Base-by-base conservation (phyloP, 2,797 vertebrate genomes). In the Aplochiton taeniatus region DNA sequence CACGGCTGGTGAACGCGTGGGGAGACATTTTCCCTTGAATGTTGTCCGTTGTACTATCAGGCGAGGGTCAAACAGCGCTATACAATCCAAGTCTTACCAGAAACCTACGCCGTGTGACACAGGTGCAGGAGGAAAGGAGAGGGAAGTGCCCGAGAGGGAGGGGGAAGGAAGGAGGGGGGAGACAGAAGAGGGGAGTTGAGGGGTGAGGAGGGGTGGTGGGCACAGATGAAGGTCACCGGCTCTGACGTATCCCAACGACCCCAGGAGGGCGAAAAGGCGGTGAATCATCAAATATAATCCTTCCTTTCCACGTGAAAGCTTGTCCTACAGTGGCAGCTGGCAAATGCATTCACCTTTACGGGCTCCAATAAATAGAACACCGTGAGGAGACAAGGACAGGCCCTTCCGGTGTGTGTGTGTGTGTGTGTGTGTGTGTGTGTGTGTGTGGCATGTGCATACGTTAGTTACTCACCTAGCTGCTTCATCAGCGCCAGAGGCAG, bases 401-500 rank as follows among this genome's bases (percentile, higher is more conserved):
- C 42, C 31, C 3, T 31, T 31, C 2, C 31, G 2, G 3, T 54
- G 52, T 8, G 11, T 54, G 52, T 54, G 52, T 20, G 9, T 42
- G 52, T 31, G 18, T 5, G n/a, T 11, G 52, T 18, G 11, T 53
- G 51, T n/a, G n/a, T n/a, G n/a, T n/a, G n/a, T n/a, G n/a, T n/a
- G n/a, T n/a, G 20, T n/a, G 20, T 13, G 16, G 12, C 46, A 19
- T 9, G 50, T n/a, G 48, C 19, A 56, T 13, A 14, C 48, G 46
- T 17, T 18, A 44, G 9, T 41, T 19, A 90, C 98, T 95, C 85
- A 99, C 98, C 98, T 0, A 99, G 91, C 84, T 99, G 97, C 81
- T 98, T 98, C 98, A 99, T 99, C 78, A 98, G 87, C 8, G 96
- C 95, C 90, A 99, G 86, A 0, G 98, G 98, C 69, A 99, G 90